Evolutionary conservation across 2,888 invertebrate species (phyloP), one percentile per base, ranked within the genome.

Genomic region (Chrysomela aeneicollis): DNA sequence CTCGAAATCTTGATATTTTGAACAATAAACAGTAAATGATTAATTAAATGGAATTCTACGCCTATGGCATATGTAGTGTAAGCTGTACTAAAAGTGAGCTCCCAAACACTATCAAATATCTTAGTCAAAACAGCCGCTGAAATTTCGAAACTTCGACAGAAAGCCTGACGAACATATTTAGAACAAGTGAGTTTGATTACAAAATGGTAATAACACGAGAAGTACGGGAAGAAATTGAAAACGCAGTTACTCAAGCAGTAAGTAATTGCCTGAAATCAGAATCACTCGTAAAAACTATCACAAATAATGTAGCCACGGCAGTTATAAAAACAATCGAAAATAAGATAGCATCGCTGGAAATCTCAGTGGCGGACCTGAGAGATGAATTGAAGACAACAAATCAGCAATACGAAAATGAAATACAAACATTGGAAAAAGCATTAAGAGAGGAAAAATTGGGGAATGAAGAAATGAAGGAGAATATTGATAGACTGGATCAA

Each of bases 211-310:
- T 55, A 37, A 55, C 17, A 55, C 37, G 55, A 12, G 37, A 55
- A 55, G 42, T 55, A 17, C 19, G 55, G 18, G 42, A 55, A 42
- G 55, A 55, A 55, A 55, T 55, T 17, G 55, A 55, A 55, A 55
- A 55, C 21, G 17, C 55, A 17, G 55, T 55, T 37, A 37, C 17
- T 55, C 35, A 18, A 18, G 55, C 55, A 17, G 18, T 55, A 55
- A 55, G 42, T 55, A 55, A 55, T 35, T 37, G 37, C 21, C 35
- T 37, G 18, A 55, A 55, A 37, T 55, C 55, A 12, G 37, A 55
- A 18, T n/a, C 18, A 17, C 2, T 58, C 15, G 26, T 22, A 58
- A 58, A 58, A 51, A 42, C 42, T 1, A 15, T 42, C n/a, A 15
- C n/a, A 42, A 42, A 42, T 15, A 42, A 42, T 15, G 15, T 42